phyloP scores from a whole-genome alignment of 2,888 invertebrate species.

The Cheilosia vulpina region DNA sequence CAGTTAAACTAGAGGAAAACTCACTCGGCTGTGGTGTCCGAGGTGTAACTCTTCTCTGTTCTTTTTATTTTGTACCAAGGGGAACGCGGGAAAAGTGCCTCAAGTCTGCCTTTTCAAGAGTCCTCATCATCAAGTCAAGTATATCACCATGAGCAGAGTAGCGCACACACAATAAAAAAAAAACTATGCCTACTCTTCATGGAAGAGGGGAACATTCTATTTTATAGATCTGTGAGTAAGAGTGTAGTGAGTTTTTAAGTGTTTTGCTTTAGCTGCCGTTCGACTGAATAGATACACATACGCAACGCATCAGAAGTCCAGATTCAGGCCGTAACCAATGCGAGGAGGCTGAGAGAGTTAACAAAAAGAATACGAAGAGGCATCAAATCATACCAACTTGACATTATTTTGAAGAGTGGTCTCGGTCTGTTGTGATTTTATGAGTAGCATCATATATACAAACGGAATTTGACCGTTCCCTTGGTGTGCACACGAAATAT shows the following conservation, averaged over 20 bases:
- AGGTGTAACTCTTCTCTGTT: neutral
- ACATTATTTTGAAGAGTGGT: conserved; percentile 63
- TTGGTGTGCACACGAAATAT: conserved; percentile 6
- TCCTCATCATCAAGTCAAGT: conserved; percentile 70
- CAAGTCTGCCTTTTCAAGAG: conserved; percentile 66
- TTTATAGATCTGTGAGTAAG: conserved; percentile 16
- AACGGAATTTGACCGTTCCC: conserved; percentile 7
- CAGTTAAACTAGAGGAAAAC: conserved; percentile 41
- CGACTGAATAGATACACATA: conserved; percentile 17
- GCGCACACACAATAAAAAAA: neutral
- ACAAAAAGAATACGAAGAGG: conserved; percentile 32
- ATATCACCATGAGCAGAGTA: conserved; percentile 53
- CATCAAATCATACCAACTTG: conserved; percentile 65
- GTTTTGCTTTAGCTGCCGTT: conserved; percentile 64
- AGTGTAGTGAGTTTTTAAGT: conserved; percentile 57
- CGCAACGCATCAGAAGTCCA: conserved; percentile 5
- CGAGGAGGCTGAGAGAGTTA: neutral
- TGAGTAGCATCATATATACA: conserved; percentile 51
- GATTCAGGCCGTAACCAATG: conserved; percentile 44
- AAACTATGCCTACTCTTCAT: neutral
- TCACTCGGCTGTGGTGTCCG: conserved; percentile 8
- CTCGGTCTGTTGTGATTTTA: conserved; percentile 55
- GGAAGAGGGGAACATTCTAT: conserved; percentile 43
- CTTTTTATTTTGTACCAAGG: neutral
- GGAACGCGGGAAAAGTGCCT: conserved; percentile 1